Conservation (phyloP, 2,797 vertebrate species). For the Lepidocolaptes lacrymiger region DNA sequence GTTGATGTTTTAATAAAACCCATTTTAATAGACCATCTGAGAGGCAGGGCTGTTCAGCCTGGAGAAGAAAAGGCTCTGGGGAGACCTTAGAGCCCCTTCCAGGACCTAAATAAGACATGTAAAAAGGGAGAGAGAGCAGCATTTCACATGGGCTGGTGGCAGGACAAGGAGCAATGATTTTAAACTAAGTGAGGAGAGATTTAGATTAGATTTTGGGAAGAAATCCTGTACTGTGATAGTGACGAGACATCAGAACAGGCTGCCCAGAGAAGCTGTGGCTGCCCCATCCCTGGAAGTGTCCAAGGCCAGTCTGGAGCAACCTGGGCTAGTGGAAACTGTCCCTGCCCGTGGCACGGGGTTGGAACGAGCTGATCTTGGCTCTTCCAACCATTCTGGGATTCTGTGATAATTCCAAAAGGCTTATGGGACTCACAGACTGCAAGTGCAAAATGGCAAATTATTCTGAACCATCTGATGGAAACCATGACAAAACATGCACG, state of each 20-base stretch:
- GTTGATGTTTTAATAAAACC: background rate
- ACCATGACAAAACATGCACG: fast-evolving
- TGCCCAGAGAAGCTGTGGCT: background rate
- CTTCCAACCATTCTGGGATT: background rate
- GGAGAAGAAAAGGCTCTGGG: background rate
- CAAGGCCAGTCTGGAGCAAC: background rate
- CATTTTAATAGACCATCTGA: background rate
- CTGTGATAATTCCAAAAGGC: background rate
- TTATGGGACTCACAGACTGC: background rate
- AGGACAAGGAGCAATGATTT: too few relatives aligned
- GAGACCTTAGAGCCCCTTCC: background rate
- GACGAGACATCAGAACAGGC: fast-evolving
- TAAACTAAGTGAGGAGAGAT: background rate
- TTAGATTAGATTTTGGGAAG: background rate
- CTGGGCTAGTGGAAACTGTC: background rate
- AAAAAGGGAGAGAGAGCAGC: background rate
- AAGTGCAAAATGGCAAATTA: background rate
- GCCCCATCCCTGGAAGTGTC: background rate
- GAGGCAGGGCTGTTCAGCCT: background rate
- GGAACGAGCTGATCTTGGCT: too few relatives aligned
- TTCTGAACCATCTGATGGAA: background rate
- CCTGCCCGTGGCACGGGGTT: background rate
- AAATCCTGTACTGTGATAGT: background rate
- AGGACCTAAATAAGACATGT: fast-evolving
- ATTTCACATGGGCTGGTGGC: background rate